Conservation (phyloP, 1,140 invertebrate genomes). For the Aphaenogaster rudis region DNA sequence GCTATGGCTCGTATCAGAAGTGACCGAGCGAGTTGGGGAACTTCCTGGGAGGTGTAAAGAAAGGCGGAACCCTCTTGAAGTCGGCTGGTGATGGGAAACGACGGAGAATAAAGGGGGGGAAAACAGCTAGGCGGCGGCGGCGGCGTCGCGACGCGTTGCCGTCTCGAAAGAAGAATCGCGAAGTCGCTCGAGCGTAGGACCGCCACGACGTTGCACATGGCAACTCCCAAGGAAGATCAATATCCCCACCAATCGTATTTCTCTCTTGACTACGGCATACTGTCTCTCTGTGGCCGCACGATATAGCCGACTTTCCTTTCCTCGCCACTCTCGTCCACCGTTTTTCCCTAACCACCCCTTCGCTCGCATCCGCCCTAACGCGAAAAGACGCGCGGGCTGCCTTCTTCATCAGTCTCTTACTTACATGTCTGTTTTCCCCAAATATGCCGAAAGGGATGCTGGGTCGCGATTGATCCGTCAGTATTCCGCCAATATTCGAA, state of each 20-base stretch:
- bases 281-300: conserved; percentile 61
- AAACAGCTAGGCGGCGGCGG: conserved; percentile 36
- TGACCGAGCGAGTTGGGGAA: background rate
- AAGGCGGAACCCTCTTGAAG: conserved; percentile 20
- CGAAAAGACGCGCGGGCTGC: background rate
- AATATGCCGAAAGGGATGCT: conserved; percentile 14
- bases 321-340: background rate
- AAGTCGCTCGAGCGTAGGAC: conserved; percentile 71
- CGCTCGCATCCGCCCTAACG: conserved; percentile 22
- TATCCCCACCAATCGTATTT: conserved; percentile 80
- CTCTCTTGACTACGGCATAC: conserved; percentile 67
- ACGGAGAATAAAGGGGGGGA: conserved; percentile 7
- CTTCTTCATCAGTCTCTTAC: too few species aligned
- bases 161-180: conserved; percentile 70
- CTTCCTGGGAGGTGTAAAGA: conserved; percentile 18
- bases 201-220: conserved; percentile 74
- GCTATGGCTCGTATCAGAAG: conserved; percentile 8
- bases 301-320: conserved; percentile 45
- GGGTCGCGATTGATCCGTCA: background rate
- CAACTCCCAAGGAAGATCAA: conserved; percentile 79
- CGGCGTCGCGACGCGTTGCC: conserved; percentile 36
- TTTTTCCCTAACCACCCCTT: conserved; percentile 10
- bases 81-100: background rate
- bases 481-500: background rate
- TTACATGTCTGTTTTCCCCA: background rate